phyloP scores from a whole-genome alignment of 2,113 vertebrate genomes.

The Lepisosteus oculatus region DNA sequence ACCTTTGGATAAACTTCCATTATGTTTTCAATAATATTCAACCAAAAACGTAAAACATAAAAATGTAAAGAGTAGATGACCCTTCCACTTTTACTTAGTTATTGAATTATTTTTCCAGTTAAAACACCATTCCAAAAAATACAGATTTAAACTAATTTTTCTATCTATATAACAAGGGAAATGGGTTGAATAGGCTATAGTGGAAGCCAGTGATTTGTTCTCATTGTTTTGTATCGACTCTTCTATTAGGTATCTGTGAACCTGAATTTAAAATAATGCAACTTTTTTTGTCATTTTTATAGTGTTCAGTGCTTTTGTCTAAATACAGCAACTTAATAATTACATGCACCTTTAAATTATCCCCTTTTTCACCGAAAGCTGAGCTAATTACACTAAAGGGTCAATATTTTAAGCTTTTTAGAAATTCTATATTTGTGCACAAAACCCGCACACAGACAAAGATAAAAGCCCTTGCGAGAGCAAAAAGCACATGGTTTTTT shows the following conservation, averaged over 20 bases:
- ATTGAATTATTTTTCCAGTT: no score
- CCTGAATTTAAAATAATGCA: not conserved
- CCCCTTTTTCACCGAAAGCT: conserved; percentile 41
- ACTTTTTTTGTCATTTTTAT: not conserved
- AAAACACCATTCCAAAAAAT: no score
- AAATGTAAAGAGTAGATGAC: no score
- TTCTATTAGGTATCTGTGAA: not conserved
- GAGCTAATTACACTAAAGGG: conserved; percentile 41
- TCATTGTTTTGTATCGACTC: not conserved
- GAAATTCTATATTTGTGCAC: conserved; percentile 53
- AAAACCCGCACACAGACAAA: conserved; percentile 46
- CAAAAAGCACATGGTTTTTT: conserved; percentile 48
- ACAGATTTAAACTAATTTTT: no score
- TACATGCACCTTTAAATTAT: conserved; percentile 35
- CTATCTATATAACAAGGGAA: no score
- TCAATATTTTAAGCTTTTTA: conserved; percentile 71
- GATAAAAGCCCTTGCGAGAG: conserved; percentile 63
- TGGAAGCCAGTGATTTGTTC: not conserved
- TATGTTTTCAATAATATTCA: no score
- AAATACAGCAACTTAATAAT: conserved; percentile 15
- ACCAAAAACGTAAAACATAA: no score
- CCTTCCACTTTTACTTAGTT: no score
- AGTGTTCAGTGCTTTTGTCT: conserved; percentile 10
- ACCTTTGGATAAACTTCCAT: no score
- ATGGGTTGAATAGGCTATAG: no score